A percentile compares a stretch with the other conserved stretches of the same genome.
Conservation (phyloP, 2,113 vertebrate species). For the Caranx ignobilis region DNA sequence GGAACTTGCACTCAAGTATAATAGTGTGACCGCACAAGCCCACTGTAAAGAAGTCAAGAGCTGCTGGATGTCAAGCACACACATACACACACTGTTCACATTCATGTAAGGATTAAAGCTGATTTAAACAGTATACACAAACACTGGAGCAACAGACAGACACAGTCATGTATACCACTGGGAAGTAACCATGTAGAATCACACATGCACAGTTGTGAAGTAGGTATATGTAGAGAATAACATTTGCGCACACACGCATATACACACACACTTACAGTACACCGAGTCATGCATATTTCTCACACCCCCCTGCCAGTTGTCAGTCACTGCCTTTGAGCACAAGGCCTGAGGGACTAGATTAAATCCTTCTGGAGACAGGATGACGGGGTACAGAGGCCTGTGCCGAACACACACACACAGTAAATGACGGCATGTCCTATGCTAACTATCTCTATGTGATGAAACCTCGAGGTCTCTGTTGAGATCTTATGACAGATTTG, state of each 20-base stretch:
- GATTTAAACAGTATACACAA: conserved; percentile 21
- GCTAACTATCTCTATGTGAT: conserved; percentile 56
- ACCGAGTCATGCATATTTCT: conserved; percentile 64
- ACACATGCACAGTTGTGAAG: conserved; percentile 9
- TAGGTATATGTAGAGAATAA: background rate
- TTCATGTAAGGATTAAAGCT: conserved; percentile 21
- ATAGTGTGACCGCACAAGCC: background rate
- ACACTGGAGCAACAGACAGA: conserved; percentile 3
- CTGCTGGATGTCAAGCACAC: conserved; percentile 22
- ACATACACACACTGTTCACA: background rate
- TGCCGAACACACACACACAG: conserved; percentile 32
- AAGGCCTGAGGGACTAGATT: conserved; percentile 77
- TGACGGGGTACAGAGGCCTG: conserved; percentile 70
- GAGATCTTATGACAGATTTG: conserved; percentile 36
- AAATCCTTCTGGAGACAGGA: conserved; percentile 85
- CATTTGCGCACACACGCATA: conserved; percentile 4
- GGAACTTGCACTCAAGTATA: background rate
- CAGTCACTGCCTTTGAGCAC: conserved; percentile 81
- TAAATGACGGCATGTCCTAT: conserved; percentile 54
- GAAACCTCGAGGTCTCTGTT: conserved; percentile 49
- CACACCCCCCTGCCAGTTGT: conserved; percentile 78
- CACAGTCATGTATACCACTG: background rate
- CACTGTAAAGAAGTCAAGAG: background rate
- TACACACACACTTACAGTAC: conserved; percentile 45
- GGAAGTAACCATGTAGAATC: background rate